Base-by-base conservation (phyloP, 2,888 invertebrate genomes). In the Brachyptera risi region DNA sequence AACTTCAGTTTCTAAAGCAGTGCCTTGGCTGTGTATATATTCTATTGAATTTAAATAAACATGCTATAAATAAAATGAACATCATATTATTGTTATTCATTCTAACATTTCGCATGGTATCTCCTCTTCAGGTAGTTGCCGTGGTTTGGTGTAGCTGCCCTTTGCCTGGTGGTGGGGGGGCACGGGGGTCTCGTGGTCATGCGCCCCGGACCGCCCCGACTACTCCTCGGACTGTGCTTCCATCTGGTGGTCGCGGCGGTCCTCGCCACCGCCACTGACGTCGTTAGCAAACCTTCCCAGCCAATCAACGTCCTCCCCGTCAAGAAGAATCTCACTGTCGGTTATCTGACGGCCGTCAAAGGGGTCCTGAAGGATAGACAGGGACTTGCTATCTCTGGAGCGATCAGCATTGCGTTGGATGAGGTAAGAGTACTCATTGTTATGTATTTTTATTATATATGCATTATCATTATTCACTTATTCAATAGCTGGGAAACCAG, bases 301-400 rank as follows among this genome's bases (percentile, higher is more conserved):
- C 44, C 56, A 59, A 61, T 59, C 62, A 64, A 64, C 65, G 63
- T 64, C 63, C 60, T 54, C 49, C 51, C 63, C 13, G 59, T 60
- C 26, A 68, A 60, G 7, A 71, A 70, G 59, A 75, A 80, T 65
- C 81, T 94, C 71, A 90, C 87, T 69, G 83, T 94, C 70, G 94
- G 94, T 65, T 94, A 92, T 77, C 80, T 94, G 72, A 88, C 92
- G 57, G 90, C 92, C 60, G 83, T 88, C 73, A 89, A 83, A 75
- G 91, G 88, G 69, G 84, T 82, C 59, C 80, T 86, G 67, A 86
- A 85, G 70, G 88, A 88, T 73, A 83, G 90, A 66, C 90, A 91
- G 76, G 95, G 94, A 19, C 82, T 94, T 70, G 84, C 89, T 66
- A 89, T 94, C 71, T 92, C 93, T 58, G 96, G 96, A 61, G 96